A percentile compares a stretch with the other conserved stretches of the same genome.
phyloP scores from a whole-genome alignment of 2,113 vertebrate species.

The Mastomys natalensis region DNA sequence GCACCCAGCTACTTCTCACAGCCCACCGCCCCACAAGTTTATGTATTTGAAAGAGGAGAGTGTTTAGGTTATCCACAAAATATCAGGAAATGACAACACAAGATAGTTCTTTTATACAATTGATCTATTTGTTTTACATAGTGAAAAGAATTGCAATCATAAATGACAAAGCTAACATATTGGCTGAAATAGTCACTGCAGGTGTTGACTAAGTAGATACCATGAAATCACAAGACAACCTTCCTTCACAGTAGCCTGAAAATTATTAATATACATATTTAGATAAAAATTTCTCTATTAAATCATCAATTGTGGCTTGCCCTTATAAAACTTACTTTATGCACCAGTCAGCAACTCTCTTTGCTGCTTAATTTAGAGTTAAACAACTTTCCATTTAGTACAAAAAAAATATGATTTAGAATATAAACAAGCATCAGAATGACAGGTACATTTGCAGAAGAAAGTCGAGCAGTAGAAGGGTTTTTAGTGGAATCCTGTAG shows the following conservation, averaged over 20 bases:
- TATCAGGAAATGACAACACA: not conserved
- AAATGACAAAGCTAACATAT: not conserved
- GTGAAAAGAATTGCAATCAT: not conserved
- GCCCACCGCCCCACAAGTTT: too few species aligned
- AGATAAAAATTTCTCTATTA: not conserved
- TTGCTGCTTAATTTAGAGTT: constrained; percentile 36
- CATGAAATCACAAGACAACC: not conserved
- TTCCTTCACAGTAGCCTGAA: not conserved
- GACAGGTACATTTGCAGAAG: constrained; percentile 69
- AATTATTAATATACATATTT: not conserved
- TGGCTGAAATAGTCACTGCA: not conserved
- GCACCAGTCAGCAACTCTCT: not conserved
- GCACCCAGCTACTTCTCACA: too few species aligned
- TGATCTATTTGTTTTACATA: not conserved
- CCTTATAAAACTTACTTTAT: constrained; percentile 33
- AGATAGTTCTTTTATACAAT: not conserved
- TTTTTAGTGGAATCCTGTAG: constrained; percentile 63
- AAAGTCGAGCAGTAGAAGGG: constrained; percentile 53
- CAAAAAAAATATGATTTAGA: constrained; percentile 51
- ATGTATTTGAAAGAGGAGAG: not conserved
- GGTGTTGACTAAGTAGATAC: not conserved
- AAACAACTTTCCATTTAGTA: constrained; percentile 48
- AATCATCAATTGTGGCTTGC: not conserved
- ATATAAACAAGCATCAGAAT: constrained; percentile 36
- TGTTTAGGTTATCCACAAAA: not conserved